Base-by-base conservation (phyloP, 2,888 invertebrate genomes). In the Plemyria rubiginata region DNA sequence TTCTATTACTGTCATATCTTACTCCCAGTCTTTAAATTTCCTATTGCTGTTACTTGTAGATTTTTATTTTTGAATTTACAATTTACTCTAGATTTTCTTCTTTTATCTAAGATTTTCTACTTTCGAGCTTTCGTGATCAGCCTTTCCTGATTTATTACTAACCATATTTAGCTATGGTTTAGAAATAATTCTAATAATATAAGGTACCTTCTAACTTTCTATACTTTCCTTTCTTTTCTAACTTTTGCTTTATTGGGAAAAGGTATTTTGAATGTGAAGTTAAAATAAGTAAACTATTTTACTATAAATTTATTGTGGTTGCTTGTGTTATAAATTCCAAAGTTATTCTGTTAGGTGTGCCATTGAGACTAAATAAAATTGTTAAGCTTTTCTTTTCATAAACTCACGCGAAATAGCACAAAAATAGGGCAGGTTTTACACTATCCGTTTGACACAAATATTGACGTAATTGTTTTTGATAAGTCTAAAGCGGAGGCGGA, bases 1-100 rank as follows among this genome's bases (percentile, higher is more conserved):
- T 81, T 77, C 75, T 84, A 83, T 84, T 80, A 79, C 73, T 78
- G 79, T 85, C 80, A 78, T 84, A 60, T 66, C 60, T 73, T 70
- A 73, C 61, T 74, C 75, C 70, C 75, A 75, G 75, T 76, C 56
- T 66, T 69, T 73, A 71, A 72, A 75, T 73, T 72, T 74, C 71
- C 70, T 64, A 66, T 51, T 52, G 71, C 72, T 77, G 78, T 71
- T 75, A 73, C 65, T 71, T 65, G 70, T 72, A 70, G 70, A 66
- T 72, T 73, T 78, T 74, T 29, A 70, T 68, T 50, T 64, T 70
- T 66, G 65, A 68, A 69, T 70, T 68, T 62, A 62, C 62, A 71
- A 50, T 69, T 57, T 60, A 45, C 57, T 73, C 70, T 61, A 56
- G 28, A 55, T 54, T 65, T 63, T 45, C 62, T 62, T 45, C 28